Evolutionary conservation across 2,888 invertebrate genomes (phyloP).

Genomic region (Sisyra nigra): DNA sequence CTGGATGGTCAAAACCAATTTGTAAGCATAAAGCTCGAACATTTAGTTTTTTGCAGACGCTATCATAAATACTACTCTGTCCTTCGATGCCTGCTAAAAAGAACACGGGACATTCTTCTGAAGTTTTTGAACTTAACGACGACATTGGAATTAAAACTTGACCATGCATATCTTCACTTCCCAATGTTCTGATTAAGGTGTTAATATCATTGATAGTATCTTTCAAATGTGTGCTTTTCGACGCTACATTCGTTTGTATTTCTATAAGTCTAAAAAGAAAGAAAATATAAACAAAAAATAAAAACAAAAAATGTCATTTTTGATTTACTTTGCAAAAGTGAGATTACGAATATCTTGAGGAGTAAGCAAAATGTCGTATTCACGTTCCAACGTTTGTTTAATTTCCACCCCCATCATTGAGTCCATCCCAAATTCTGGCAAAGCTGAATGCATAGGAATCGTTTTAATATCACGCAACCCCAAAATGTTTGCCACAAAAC

Average conservation of each 20-base stretch:
- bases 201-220: constrained; percentile 27
- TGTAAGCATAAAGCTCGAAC: constrained; percentile 37
- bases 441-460: constrained; percentile 48
- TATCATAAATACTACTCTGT: constrained; percentile 33
- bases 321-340: constrained; percentile 47
- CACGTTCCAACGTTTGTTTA: constrained; percentile 78
- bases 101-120: constrained; percentile 26
- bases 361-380: constrained; percentile 73
- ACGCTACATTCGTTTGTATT: neutral
- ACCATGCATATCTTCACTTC: constrained; percentile 35
- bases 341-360: constrained; percentile 72
- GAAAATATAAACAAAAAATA: neutral
- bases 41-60: constrained; percentile 32
- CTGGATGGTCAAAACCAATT: constrained; percentile 28
- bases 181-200: constrained; percentile 39
- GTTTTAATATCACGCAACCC: constrained; percentile 49
- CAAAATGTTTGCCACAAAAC: constrained; percentile 47
- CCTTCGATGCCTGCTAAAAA: constrained; percentile 56
- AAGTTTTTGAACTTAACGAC: constrained; percentile 8
- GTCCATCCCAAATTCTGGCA: constrained; percentile 91
- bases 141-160: constrained; percentile 36
- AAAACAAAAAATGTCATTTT: neutral
- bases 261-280: constrained; percentile 16
- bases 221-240: constrained; percentile 12
- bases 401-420: constrained; percentile 96